These are phyloP conservation scores for Orgyia antiqua DNA, from an alignment of 2,888 invertebrate genomes.

Conservation along the genomic window DNA sequence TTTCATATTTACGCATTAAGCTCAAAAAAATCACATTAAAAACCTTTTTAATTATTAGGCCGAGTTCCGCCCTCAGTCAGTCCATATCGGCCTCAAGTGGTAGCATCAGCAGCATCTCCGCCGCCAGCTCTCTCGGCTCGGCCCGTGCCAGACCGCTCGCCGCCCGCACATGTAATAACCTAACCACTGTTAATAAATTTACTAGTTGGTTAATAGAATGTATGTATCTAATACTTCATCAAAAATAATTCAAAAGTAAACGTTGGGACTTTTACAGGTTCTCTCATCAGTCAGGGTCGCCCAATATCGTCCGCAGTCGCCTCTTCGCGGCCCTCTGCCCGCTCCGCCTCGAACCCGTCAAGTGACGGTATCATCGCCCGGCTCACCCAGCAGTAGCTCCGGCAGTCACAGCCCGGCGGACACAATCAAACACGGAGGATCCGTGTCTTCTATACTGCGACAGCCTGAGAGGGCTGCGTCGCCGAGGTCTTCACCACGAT, in stretches of 20 bases:
- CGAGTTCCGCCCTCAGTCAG: conserved; percentile 89
- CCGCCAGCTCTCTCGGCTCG: conserved; percentile 78
- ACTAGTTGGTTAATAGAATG: too few relatives aligned
- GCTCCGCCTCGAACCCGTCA: conserved; percentile 71
- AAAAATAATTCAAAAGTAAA: too few relatives aligned
- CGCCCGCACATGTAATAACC: conserved; percentile 82
- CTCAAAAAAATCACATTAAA: too few relatives aligned
- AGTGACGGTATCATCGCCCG: conserved; percentile 82
- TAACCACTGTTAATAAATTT: too few relatives aligned
- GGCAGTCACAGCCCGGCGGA: conserved; percentile 89
- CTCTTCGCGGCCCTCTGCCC: conserved; percentile 80
- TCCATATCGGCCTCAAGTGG: conserved; percentile 81
- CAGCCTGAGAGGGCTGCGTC: conserved; percentile 60
- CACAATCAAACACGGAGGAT: conserved; percentile 81
- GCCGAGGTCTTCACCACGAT: conserved; percentile 58
- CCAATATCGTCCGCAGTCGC: conserved; percentile 85
- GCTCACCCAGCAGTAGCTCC: conserved; percentile 92
- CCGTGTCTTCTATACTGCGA: conserved; percentile 65
- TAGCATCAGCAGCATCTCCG: conserved; percentile 78
- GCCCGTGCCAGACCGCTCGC: conserved; percentile 81
- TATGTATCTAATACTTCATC: too few relatives aligned
- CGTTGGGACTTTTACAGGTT: conserved; percentile 61
- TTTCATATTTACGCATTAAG: too few relatives aligned
- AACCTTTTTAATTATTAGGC: conserved; percentile 72
- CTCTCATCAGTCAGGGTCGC: conserved; percentile 85